These are phyloP conservation scores for Alethe castanea DNA, from an alignment of 2,113 vertebrate genomes.

Conservation along the genomic window DNA sequence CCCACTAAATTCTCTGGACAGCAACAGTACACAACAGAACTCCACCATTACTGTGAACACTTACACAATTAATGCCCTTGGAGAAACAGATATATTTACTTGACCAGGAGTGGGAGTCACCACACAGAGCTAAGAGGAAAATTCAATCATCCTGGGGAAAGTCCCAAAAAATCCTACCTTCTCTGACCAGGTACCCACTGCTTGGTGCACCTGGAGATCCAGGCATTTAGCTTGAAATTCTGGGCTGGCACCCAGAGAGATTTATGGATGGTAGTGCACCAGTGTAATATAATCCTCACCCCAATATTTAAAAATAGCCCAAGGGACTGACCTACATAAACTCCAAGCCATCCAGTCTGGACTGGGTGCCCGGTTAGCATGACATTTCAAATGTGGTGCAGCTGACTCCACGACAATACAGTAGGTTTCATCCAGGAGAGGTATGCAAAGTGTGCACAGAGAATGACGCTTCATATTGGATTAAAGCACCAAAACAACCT, in stretches of 20 bases:
- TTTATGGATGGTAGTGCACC: not conserved
- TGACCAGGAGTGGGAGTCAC: not conserved
- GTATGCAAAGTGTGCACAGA: not conserved
- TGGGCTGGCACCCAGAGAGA: not conserved
- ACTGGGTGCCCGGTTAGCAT: not conserved
- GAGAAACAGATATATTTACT: not conserved
- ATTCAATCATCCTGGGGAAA: not conserved
- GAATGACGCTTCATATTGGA: accelerated
- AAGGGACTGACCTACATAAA: not conserved
- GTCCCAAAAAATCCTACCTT: not conserved
- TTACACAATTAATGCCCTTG: not conserved
- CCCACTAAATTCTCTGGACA: not conserved
- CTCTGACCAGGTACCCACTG: not conserved
- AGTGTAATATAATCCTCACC: not conserved
- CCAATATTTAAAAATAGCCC: constrained; percentile 30
- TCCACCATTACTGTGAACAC: not conserved
- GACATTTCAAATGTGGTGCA: not conserved
- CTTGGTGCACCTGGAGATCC: not conserved
- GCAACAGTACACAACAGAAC: not conserved
- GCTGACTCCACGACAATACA: not conserved
- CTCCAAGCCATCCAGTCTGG: not conserved
- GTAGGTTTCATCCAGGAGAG: not conserved
- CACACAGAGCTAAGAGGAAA: not conserved
- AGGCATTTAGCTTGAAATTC: not conserved
- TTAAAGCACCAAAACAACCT: not conserved